Conservation (phyloP, 2,888 invertebrate species). For the Epistrophe eligans region DNA sequence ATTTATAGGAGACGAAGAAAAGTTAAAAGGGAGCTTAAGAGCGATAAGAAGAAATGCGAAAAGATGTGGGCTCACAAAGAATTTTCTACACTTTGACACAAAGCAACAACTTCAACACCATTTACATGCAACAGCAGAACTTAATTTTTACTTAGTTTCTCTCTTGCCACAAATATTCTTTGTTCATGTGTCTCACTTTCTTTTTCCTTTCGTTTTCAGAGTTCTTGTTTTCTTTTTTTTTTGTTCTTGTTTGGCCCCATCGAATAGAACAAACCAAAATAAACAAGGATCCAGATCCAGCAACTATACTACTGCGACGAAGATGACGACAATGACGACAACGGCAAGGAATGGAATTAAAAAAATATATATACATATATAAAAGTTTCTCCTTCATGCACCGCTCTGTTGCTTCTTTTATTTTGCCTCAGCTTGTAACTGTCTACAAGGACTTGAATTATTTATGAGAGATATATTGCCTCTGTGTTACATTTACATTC, state of each 20-base stretch:
- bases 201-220: slow-evolving; percentile 32
- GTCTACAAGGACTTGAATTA: slow-evolving; percentile 70
- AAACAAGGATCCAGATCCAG: slow-evolving; percentile 16
- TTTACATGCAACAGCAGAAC: slow-evolving; percentile 67
- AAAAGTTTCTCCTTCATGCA: slow-evolving; percentile 16
- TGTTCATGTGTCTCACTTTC: slow-evolving; percentile 51
- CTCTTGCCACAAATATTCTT: slow-evolving; percentile 31
- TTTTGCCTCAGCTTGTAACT: slow-evolving; percentile 31
- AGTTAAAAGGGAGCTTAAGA: not conserved
- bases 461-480: slow-evolving; percentile 75
- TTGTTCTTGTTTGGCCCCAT: not conserved
- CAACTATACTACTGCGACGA: not conserved
- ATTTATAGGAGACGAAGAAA: not conserved
- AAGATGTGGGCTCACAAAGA: slow-evolving; percentile 61
- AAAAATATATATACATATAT: slow-evolving; percentile 14
- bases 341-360: slow-evolving; percentile 52
- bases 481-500: slow-evolving; percentile 72
- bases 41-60: slow-evolving; percentile 12
- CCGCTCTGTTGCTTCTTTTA: slow-evolving; percentile 18
- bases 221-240: slow-evolving; percentile 1
- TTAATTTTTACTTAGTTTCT: slow-evolving; percentile 24
- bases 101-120: slow-evolving; percentile 67
- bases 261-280: slow-evolving; percentile 46
- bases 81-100: slow-evolving; percentile 65
- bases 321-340: not conserved